Percentiles rank a stretch among this genome's conserved stretches.
These are phyloP conservation scores for Porites cylindrica DNA, from an alignment of 92 coral and sea anemone genomes.

Conservation along the genomic window DNA sequence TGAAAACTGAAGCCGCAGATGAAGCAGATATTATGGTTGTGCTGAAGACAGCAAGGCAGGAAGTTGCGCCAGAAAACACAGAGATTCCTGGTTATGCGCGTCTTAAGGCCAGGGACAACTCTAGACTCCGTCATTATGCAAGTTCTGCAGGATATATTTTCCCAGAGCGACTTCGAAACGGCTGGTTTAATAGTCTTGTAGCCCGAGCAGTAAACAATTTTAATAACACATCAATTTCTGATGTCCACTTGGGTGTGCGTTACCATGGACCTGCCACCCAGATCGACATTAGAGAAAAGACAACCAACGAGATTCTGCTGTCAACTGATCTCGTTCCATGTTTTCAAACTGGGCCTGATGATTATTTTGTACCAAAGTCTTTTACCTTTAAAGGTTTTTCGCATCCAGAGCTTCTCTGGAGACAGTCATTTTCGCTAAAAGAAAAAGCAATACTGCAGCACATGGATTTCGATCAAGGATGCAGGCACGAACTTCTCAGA, in stretches of 20 bases:
- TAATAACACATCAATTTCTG: neutral
- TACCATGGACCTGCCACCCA: conserved; percentile 87
- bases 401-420: conserved; percentile 46
- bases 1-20: conserved; percentile 88
- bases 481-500: conserved; percentile 79
- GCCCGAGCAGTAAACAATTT: conserved; percentile 48
- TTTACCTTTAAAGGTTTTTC: conserved; percentile 12
- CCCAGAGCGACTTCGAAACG: conserved; percentile 55
- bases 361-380: conserved; percentile 70
- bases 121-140: conserved; percentile 43
- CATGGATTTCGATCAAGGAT: conserved; percentile 79
- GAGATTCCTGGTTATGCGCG: conserved; percentile 67
- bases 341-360: conserved; percentile 56
- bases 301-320: conserved; percentile 31
- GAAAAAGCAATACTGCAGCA: conserved; percentile 58
- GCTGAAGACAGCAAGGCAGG: conserved; percentile 43
- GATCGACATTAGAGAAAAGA: conserved; percentile 66
- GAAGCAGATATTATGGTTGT: conserved; percentile 87
- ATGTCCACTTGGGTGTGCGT: conserved; percentile 47
- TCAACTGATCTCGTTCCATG: conserved; percentile 85
- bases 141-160: conserved; percentile 41
- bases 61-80: conserved; percentile 42
- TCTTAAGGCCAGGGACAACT: conserved; percentile 47
- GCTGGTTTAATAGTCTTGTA: conserved; percentile 76
- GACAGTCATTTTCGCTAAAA: conserved; percentile 74